Base-by-base conservation (phyloP, 2,113 vertebrate species). In the Burhinus bistriatus region DNA sequence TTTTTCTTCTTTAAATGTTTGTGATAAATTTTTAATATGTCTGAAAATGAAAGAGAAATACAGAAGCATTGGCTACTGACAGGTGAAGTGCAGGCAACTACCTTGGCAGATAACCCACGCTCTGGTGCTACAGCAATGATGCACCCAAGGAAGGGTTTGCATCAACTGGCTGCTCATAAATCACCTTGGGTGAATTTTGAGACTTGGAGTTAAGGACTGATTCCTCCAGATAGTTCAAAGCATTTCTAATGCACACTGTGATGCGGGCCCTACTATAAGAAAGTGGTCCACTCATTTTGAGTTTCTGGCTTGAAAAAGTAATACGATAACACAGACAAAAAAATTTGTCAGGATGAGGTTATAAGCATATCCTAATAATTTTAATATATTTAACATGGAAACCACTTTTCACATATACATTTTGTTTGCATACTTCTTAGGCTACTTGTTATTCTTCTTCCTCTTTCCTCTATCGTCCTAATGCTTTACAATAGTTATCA, bases 1-100 rank as follows among this genome's bases (percentile, higher is more conserved):
- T 97, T 98, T 97, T 97, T 92, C 87, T 90, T 93, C 88, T 97
- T 96, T 97, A 98, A 98, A 98, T 98, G 95, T 98, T 97, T 98
- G 97, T 96, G 98, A 97, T 98, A 97, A 98, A 97, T 97, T 96
- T 97, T 98, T 97, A 98, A 97, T 97, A 90, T 36, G 83, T 94
- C 90, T 97, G 90, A 91, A 97, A 97, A 96, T 83, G 87, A 96
- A 92, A 92, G 80, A 52, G 58, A 94, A 96, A 93, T 59, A 49
- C 69, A 69, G 64, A 95, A 40, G 66, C 78, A 69, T 12, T 11
- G 58, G 82, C 83, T 96, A 76, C 76, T 89, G 89, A 52, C 72
- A 91, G 84, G 80, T 94, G 78, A 89, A 77, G 69, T 27, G 44
- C 38, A 16, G 62, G 83, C 83, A 83, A 19, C 34, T 22, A 69